Percentiles rank a stretch among this genome's conserved stretches.
Conservation (phyloP, 2,113 vertebrate genomes). For the Alligator mississippiensis region DNA sequence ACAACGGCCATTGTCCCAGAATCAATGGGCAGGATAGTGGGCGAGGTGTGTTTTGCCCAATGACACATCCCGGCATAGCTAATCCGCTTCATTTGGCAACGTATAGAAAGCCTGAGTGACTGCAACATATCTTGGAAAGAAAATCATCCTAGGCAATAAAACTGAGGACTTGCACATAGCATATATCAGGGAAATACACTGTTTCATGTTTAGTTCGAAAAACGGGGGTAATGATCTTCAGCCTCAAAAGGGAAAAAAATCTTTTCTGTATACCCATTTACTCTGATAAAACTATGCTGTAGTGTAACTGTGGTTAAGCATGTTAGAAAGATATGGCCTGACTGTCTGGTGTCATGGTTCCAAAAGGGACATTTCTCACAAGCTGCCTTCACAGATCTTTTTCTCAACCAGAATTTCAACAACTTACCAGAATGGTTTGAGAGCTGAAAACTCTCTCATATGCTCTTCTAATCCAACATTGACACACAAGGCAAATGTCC, state of each 20-base stretch:
- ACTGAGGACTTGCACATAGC: not conserved
- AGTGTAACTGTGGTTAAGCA: not conserved
- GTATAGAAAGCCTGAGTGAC: too few species aligned
- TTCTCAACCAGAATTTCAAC: slow-evolving; percentile 32
- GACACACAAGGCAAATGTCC: not conserved
- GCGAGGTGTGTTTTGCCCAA: too few species aligned
- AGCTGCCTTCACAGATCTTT: not conserved
- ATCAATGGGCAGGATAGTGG: too few species aligned
- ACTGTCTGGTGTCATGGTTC: not conserved
- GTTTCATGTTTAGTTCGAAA: not conserved
- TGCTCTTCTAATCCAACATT: not conserved
- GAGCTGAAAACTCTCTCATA: not conserved
- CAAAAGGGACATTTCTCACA: not conserved
- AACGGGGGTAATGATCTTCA: not conserved
- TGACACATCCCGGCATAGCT: too few species aligned
- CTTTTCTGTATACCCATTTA: not conserved
- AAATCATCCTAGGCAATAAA: not conserved
- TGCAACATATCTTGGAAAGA: too few species aligned
- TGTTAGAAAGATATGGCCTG: not conserved
- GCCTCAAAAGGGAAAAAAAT: not conserved
- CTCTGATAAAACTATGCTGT: not conserved
- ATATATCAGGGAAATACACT: not conserved
- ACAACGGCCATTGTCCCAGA: too few species aligned
- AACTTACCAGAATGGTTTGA: slow-evolving; percentile 10
- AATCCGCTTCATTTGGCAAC: too few species aligned